Evolutionary conservation across 2,888 invertebrate species (phyloP).

Genomic region (Mellilla xanthometata): DNA sequence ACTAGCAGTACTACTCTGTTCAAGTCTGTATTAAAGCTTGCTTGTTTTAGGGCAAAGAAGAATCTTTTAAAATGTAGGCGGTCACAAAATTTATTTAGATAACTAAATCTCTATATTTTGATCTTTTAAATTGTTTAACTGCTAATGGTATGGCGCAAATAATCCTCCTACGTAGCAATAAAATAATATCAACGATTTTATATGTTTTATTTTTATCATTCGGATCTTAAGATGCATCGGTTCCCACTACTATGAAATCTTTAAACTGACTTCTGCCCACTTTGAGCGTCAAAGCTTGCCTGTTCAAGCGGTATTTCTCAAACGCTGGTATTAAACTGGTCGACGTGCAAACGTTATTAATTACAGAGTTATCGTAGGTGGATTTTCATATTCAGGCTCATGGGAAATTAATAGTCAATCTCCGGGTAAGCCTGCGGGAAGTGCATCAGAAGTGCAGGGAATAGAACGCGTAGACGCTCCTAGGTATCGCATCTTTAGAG

Average conservation of each 20-base stretch:
- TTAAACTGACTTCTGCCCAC: conserved; percentile 4
- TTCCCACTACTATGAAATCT: conserved; percentile 2
- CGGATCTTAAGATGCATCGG: not conserved
- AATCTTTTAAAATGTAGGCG: too few relatives aligned
- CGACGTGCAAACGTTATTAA: conserved; percentile 55
- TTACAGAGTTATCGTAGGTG: conserved; percentile 43
- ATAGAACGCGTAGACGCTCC: conserved; percentile 7
- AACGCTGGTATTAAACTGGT: conserved; percentile 47
- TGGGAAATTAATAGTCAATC: conserved; percentile 44
- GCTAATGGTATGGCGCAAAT: conserved; percentile 29
- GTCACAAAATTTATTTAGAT: too few relatives aligned
- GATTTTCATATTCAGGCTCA: conserved; percentile 42
- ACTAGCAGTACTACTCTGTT: not conserved
- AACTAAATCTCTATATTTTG: too few relatives aligned
- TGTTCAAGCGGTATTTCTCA: conserved; percentile 8
- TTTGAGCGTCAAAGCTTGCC: conserved; percentile 10
- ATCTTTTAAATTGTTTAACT: not conserved
- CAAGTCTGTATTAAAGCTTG: too few relatives aligned
- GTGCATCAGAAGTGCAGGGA: conserved; percentile 12
- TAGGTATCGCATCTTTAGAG: conserved; percentile 15
- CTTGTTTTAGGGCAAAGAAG: too few relatives aligned
- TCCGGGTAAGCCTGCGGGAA: conserved; percentile 23
- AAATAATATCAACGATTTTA: conserved; percentile 7
- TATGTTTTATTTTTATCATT: conserved; percentile 1
- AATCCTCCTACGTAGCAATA: conserved; percentile 22